phyloP scores from a whole-genome alignment of 2,797 vertebrate species.

The Myotis planiceps region DNA sequence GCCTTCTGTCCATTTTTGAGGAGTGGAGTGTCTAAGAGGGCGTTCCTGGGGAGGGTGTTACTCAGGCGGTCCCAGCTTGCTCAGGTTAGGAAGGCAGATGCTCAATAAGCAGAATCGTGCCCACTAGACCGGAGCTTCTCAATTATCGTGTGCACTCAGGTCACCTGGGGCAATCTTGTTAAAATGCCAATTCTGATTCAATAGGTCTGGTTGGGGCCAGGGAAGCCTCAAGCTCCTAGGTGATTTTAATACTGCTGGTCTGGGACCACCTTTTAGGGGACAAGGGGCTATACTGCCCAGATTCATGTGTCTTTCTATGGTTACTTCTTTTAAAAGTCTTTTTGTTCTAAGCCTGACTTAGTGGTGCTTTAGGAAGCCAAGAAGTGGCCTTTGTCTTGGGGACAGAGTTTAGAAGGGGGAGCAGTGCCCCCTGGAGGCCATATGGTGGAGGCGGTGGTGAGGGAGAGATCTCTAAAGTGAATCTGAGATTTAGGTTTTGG shows the following conservation, averaged over 20 bases:
- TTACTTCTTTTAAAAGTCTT: not conserved
- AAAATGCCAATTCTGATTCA: not conserved
- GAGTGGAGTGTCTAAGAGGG: not conserved
- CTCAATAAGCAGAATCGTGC: not conserved
- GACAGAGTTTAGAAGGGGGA: conserved; percentile 3
- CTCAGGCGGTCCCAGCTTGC: not conserved
- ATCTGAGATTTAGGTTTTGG: not conserved
- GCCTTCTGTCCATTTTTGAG: not conserved
- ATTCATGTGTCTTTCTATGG: not conserved
- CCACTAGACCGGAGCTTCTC: not conserved
- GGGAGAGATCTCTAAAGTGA: not conserved
- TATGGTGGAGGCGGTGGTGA: not conserved
- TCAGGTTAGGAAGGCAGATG: not conserved
- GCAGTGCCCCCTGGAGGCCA: conserved; percentile 49
- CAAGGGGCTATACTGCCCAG: not conserved
- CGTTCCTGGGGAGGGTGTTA: not conserved
- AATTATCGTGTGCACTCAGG: fast-evolving
- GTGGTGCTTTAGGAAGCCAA: not conserved
- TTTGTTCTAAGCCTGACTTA: not conserved
- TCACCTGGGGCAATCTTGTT: not conserved
- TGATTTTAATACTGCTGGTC: not conserved
- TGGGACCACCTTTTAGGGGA: not conserved
- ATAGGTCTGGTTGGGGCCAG: not conserved
- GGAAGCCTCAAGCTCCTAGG: not conserved
- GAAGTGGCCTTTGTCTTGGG: not conserved